Conservation (phyloP, 2,888 invertebrate genomes). For the Eucriotettix oculatus region DNA sequence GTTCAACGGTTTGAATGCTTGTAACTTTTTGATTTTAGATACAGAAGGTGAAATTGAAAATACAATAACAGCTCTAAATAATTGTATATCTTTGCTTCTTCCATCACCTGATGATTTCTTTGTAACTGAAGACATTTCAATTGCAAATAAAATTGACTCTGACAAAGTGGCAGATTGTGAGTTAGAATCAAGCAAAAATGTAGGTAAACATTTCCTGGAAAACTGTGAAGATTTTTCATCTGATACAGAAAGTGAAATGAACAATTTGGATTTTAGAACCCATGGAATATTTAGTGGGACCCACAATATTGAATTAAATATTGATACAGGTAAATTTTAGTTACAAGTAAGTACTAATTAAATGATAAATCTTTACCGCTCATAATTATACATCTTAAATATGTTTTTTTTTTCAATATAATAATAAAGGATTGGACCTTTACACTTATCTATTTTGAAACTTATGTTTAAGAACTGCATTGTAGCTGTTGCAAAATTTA, state of each 20-base stretch:
- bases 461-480: no score
- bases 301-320: slow-evolving; percentile 16
- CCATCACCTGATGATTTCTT: slow-evolving; percentile 21
- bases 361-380: no score
- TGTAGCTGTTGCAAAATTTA: no score
- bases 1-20: not conserved
- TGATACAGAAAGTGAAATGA: slow-evolving; percentile 1
- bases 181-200: no score
- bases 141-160: no score
- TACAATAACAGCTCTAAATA: slow-evolving; percentile 19
- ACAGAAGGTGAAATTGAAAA: slow-evolving; percentile 19
- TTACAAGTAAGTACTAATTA: no score
- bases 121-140: slow-evolving; percentile 10
- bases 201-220: not conserved
- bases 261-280: slow-evolving; percentile 13
- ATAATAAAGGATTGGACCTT: no score
- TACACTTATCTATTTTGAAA: no score
- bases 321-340: slow-evolving; percentile 4
- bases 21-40: slow-evolving; percentile 13
- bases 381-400: no score
- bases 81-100: slow-evolving; percentile 20
- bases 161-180: no score
- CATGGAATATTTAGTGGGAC: slow-evolving; percentile 18
- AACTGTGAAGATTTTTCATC: not conserved
- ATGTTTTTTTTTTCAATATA: no score